Evolutionary conservation across 2,113 vertebrate species (phyloP).

Genomic region (Orientallactaga bullata): DNA sequence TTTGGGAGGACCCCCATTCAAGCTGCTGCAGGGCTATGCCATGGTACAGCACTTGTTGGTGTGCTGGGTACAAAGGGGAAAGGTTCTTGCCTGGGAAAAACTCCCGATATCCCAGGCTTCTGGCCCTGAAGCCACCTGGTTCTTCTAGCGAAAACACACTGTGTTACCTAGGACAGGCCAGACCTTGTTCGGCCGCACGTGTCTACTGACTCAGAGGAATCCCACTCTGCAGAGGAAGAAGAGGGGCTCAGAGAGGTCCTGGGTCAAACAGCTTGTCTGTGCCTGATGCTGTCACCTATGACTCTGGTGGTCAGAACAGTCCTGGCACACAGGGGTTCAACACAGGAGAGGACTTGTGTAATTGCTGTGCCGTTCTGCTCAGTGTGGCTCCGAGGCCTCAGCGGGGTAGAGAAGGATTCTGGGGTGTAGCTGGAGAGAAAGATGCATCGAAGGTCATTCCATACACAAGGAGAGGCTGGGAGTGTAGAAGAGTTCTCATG

Average conservation of each 20-base stretch:
- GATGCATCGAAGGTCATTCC: neutral
- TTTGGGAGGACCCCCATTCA: neutral
- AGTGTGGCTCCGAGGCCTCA: neutral
- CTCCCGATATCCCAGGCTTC: neutral
- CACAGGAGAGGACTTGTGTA: neutral
- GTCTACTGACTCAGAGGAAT: neutral
- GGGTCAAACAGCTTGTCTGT: neutral
- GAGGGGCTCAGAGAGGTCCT: neutral
- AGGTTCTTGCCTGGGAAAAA: neutral
- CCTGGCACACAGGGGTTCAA: neutral
- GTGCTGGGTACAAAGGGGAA: neutral
- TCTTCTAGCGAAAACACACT: accelerated
- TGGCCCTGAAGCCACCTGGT: neutral
- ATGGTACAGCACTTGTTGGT: neutral
- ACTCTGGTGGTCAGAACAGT: neutral
- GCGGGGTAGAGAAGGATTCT: neutral
- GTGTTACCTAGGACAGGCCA: neutral
- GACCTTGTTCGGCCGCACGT: neutral
- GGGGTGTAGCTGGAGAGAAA: neutral
- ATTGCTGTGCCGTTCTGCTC: neutral
- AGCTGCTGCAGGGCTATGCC: neutral
- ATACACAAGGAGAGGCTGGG: neutral
- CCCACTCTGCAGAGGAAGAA: neutral
- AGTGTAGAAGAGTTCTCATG: neutral
- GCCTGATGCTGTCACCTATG: neutral